Evolutionary conservation across 2,797 vertebrate species (phyloP).

Genomic region (Lepus oiostolus): DNA sequence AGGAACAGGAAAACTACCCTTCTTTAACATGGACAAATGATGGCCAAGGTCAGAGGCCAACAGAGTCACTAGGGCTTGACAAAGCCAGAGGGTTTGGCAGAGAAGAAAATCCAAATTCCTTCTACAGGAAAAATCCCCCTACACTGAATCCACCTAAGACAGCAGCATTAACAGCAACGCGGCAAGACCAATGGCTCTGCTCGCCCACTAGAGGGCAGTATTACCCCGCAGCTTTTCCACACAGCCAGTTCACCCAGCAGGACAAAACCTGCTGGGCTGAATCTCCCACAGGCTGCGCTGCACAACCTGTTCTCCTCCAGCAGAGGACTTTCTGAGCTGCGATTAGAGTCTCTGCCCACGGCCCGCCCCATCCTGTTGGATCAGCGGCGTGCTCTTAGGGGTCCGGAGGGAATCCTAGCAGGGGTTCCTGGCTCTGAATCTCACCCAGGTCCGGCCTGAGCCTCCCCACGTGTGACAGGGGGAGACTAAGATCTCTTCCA

Average conservation of each 20-base stretch:
- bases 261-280: background rate
- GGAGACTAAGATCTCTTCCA: background rate
- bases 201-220: slow-evolving; percentile 91
- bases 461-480: background rate
- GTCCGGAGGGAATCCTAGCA: background rate
- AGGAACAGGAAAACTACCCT: background rate
- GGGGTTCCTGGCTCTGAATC: background rate
- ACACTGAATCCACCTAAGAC: background rate
- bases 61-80: background rate
- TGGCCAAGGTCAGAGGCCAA: slow-evolving; percentile 3
- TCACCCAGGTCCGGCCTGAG: background rate
- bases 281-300: background rate
- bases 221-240: slow-evolving; percentile 70
- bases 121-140: background rate
- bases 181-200: background rate
- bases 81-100: background rate
- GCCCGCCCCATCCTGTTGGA: background rate
- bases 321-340: background rate
- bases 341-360: background rate
- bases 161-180: background rate
- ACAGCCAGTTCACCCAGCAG: background rate
- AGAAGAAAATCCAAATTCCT: slow-evolving; percentile 19
- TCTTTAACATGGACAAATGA: background rate
- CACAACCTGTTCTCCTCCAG: background rate
- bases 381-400: background rate